Percentiles rank a stretch among this genome's conserved stretches.
These are phyloP conservation scores for Elysia chlorotica DNA, from an alignment of 1,140 invertebrate genomes.

Conservation along the genomic window DNA sequence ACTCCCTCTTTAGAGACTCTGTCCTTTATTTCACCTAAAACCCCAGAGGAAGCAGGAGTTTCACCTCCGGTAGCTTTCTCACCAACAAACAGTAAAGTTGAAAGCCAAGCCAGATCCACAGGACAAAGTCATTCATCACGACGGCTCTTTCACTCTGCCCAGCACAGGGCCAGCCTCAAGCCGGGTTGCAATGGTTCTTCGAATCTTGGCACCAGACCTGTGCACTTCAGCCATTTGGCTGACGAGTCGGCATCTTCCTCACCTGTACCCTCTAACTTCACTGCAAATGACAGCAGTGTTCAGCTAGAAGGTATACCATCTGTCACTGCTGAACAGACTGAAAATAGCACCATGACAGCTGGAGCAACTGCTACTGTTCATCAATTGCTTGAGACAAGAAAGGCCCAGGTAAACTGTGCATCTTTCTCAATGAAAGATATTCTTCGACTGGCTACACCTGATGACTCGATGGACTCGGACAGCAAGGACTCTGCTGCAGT, in stretches of 20 bases:
- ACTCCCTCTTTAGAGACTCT: slow-evolving; percentile 48
- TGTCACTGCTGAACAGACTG: not conserved
- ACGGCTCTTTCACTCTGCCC: not conserved
- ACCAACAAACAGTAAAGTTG: slow-evolving; percentile 33
- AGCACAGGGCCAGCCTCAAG: not conserved
- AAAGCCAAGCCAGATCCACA: not conserved
- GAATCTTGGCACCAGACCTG: slow-evolving; percentile 7
- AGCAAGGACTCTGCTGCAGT: slow-evolving; percentile 8
- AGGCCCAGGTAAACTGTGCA: slow-evolving; percentile 9
- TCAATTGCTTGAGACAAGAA: slow-evolving; percentile 7
- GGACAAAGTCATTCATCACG: not conserved
- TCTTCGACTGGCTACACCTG: not conserved
- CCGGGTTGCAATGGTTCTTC: slow-evolving; percentile 15
- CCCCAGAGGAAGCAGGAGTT: slow-evolving; percentile 36
- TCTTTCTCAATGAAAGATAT: slow-evolving; percentile 25
- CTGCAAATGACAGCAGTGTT: not conserved
- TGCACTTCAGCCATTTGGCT: slow-evolving; percentile 12
- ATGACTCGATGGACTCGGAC: slow-evolving; percentile 21
- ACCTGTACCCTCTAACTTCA: slow-evolving; percentile 11
- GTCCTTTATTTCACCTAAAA: slow-evolving; percentile 47
- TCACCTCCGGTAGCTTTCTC: slow-evolving; percentile 50
- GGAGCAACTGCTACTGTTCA: not conserved
- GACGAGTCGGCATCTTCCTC: slow-evolving; percentile 4
- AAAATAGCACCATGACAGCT: not conserved
- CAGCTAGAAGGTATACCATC: not conserved